Evolutionary conservation across 2,888 invertebrate species (phyloP), one percentile per base, ranked within the genome.

Genomic region (Tenthredo distinguenda): DNA sequence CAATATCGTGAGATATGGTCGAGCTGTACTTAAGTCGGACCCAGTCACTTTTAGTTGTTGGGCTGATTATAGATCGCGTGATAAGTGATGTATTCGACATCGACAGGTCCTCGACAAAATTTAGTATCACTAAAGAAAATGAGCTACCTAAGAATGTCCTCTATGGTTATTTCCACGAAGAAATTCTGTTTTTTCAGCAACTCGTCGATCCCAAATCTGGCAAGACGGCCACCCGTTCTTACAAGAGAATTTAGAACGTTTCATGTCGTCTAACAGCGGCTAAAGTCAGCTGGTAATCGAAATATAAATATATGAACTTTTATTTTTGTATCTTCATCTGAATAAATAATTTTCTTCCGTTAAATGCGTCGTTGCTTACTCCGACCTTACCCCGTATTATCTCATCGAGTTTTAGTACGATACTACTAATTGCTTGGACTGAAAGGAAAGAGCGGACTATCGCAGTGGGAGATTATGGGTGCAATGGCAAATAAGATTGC

Each of bases 201-300:
- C 86, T 92, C 85, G 88, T 90, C 40, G 89, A 91, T 77, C 87
- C 87, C 71, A 91, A 90, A 72, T 86, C 86, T 65, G 90, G 91
- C 58, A 87, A 88, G 74, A 90, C 87, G 88, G 91, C 91, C 68
- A 89, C 88, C 77, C 91, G 91, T 86, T 88, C 87, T 87, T 92
- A 92, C 90, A 91, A 91, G 87, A 91, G 91, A 89, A 84, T 91
- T 86, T 92, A 89, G 40, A 62, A 9, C 2, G 55, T 34, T 55
- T 34, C 1, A 21, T 21, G 47, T 47, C 50, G 47, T 10, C 12
- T 26, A 43, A 74, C 21, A 21, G 9, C 74, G n/a, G 6, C 18
- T 15, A n/a, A 18, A 40, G n/a, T 12, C 26, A 5, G 26, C 12
- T 77, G 18, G 12, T 10, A 21, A 40, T 74, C 12, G 21, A 40